Conservation (phyloP, 1,140 invertebrate species). For the Leptinotarsa defecta region DNA sequence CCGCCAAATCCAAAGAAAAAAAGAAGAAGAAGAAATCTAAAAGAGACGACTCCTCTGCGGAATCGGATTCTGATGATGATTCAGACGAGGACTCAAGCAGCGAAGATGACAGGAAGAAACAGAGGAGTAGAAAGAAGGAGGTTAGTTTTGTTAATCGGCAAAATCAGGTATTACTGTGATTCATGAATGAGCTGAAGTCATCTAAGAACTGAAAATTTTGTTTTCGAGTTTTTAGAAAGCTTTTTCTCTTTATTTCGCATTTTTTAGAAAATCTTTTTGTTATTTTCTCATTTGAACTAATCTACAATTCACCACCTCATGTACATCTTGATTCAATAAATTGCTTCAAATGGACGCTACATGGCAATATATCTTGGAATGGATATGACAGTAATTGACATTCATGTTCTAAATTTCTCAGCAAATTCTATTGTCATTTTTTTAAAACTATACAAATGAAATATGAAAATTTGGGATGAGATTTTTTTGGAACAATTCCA, state of each 20-base stretch:
- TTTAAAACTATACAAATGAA: too few species aligned
- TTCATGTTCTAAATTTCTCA: too few species aligned
- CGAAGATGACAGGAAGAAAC: slow-evolving; percentile 48
- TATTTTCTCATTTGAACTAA: background rate
- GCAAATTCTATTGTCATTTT: too few species aligned
- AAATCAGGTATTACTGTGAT: slow-evolving; percentile 21
- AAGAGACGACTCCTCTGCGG: slow-evolving; percentile 35
- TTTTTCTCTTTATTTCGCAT: slow-evolving; percentile 18
- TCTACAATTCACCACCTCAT: too few species aligned
- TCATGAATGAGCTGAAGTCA: slow-evolving; percentile 19
- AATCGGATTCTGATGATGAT: slow-evolving; percentile 42
- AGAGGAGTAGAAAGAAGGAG: slow-evolving; percentile 52
- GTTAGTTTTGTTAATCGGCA: slow-evolving; percentile 39
- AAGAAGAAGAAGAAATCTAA: slow-evolving; percentile 51
- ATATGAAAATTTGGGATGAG: too few species aligned
- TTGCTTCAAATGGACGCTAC: too few species aligned
- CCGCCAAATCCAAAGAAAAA: slow-evolving; percentile 49
- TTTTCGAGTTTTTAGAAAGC: slow-evolving; percentile 23
- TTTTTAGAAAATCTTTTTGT: background rate
- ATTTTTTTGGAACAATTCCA: too few species aligned
- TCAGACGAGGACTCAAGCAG: slow-evolving; percentile 46
- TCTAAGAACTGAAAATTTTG: background rate
- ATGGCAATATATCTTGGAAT: too few species aligned
- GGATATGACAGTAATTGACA: too few species aligned
- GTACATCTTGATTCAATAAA: too few species aligned